Evolutionary conservation across 2,797 vertebrate genomes (phyloP).

Genomic region (Neoniphon sammara): DNA sequence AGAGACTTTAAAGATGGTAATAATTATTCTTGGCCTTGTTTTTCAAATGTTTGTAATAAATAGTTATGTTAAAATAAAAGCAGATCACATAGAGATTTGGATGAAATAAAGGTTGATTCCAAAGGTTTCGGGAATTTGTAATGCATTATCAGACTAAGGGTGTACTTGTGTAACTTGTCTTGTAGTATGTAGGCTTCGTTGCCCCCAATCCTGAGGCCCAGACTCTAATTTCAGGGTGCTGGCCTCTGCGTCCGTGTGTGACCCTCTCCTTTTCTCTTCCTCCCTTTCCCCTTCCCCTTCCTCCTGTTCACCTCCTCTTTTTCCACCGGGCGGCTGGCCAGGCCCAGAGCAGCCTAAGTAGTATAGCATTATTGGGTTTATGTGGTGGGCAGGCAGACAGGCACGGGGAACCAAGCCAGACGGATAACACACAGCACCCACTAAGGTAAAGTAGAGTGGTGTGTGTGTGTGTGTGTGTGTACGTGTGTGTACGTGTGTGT

Average conservation of each 20-base stretch:
- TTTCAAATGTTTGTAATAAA: background rate
- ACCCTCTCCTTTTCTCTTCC: slow-evolving; percentile 67
- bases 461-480: slow-evolving; percentile 37
- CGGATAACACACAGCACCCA: slow-evolving; percentile 77
- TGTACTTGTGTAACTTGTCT: slow-evolving; percentile 36
- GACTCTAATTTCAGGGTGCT: slow-evolving; percentile 39
- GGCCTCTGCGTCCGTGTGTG: slow-evolving; percentile 55
- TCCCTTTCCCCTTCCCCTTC: slow-evolving; percentile 65
- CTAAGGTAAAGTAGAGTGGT: slow-evolving; percentile 74
- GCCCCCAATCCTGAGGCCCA: slow-evolving; percentile 40
- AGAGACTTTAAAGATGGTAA: background rate
- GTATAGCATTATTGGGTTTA: slow-evolving; percentile 80
- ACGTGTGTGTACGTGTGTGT: slow-evolving; percentile 17
- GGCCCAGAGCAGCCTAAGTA: slow-evolving; percentile 63
- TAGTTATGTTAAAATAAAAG: too few relatives aligned
- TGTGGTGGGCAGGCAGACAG: slow-evolving; percentile 75
- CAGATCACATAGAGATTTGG: background rate
- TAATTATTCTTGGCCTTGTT: background rate
- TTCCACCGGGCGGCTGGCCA: slow-evolving; percentile 71
- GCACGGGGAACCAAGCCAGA: slow-evolving; percentile 76
- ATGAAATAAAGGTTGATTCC: background rate
- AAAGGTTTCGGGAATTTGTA: background rate
- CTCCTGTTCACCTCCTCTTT: slow-evolving; percentile 70
- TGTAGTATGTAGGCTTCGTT: slow-evolving; percentile 28
- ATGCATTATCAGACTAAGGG: slow-evolving; percentile 20